Percentiles rank a stretch among this genome's conserved stretches.
Evolutionary conservation across 1,140 invertebrate species (phyloP).

Genomic region (Harpegnathos saltator): DNA sequence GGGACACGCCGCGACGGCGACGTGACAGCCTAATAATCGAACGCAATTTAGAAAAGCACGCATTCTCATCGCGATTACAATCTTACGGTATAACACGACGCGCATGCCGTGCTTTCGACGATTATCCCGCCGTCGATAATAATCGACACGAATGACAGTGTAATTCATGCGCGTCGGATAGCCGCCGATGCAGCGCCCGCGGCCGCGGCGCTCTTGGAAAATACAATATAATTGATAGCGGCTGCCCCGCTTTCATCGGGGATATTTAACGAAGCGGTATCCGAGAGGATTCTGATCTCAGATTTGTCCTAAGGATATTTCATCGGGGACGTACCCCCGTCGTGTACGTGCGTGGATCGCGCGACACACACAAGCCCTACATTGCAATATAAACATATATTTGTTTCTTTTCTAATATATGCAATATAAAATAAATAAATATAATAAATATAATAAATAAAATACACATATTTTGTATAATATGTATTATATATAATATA

Average conservation of each 20-base stretch:
- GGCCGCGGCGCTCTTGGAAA: neutral
- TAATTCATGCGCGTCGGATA: constrained; percentile 2
- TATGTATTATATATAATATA: too few species aligned
- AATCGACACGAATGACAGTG: constrained; percentile 32
- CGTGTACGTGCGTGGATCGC: too few species aligned
- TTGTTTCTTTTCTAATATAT: too few species aligned
- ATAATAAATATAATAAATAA: too few species aligned
- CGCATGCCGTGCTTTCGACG: constrained; percentile 73
- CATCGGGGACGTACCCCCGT: too few species aligned
- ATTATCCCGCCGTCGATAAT: neutral
- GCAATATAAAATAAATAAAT: too few species aligned
- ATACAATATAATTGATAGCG: constrained; percentile 4
- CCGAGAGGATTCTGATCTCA: neutral
- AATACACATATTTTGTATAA: too few species aligned
- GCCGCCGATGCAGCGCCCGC: neutral
- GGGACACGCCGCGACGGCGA: constrained; percentile 41
- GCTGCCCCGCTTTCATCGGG: too few species aligned
- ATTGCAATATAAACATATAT: too few species aligned
- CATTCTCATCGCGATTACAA: constrained; percentile 80
- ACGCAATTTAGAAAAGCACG: constrained; percentile 70
- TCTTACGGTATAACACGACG: constrained; percentile 78
- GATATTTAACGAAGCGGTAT: neutral
- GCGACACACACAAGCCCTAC: too few species aligned
- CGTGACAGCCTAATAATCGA: constrained; percentile 71
- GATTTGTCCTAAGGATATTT: too few species aligned